A percentile compares a stretch with the other conserved stretches of the same genome.
Evolutionary conservation across 2,797 vertebrate genomes (phyloP).

Genomic region (Bovichtus variegatus): DNA sequence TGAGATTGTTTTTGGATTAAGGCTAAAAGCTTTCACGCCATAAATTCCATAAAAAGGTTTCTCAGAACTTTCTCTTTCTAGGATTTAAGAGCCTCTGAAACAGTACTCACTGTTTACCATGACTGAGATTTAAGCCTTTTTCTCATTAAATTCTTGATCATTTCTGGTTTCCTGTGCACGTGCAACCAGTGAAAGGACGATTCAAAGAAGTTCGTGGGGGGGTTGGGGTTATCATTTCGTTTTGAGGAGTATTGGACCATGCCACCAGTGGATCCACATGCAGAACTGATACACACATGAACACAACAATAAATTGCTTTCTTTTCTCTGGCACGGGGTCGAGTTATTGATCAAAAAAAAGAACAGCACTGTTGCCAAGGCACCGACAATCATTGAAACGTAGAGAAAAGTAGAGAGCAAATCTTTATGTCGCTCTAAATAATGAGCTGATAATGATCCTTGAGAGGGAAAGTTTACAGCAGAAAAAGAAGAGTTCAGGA

Average conservation of each 20-base stretch:
- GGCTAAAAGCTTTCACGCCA: background rate
- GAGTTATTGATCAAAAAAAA: too few species aligned
- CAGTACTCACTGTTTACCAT: fast-evolving
- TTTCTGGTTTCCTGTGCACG: background rate
- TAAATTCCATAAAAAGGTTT: background rate
- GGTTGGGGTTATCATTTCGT: background rate
- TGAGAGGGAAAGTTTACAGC: background rate
- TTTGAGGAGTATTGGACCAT: background rate
- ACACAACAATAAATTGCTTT: background rate
- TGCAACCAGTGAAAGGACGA: background rate
- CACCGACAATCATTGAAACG: background rate
- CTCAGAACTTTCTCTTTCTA: background rate
- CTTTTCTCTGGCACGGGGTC: too few species aligned
- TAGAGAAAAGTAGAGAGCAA: background rate
- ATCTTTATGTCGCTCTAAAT: background rate
- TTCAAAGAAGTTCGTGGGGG: background rate
- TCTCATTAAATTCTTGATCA: background rate
- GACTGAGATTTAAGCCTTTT: background rate
- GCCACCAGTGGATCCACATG: background rate
- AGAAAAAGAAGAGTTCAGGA: too few species aligned
- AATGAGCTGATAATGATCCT: too few species aligned
- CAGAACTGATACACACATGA: background rate
- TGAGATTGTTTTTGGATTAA: background rate
- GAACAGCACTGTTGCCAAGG: background rate
- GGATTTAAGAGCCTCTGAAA: background rate